Conservation (phyloP, 2,888 invertebrate genomes). For the Pachydiplax longipennis region DNA sequence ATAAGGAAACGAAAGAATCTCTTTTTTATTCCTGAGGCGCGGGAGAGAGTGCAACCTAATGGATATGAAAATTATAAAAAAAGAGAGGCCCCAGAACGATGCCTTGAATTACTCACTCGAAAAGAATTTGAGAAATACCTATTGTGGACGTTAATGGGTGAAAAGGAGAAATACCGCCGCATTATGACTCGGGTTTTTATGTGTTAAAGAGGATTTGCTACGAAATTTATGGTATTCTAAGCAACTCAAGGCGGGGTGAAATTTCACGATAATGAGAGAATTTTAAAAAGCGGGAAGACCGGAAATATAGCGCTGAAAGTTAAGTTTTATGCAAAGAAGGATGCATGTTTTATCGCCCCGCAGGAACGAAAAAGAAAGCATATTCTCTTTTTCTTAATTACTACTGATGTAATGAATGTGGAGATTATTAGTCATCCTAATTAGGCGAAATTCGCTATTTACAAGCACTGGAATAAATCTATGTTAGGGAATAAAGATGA, state of each 20-base stretch:
- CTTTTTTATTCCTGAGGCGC: not conserved
- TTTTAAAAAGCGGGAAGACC: not conserved
- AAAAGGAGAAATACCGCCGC: not conserved
- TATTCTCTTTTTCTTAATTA: no score
- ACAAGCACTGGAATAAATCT: no score
- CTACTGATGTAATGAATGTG: no score
- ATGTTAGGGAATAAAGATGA: no score
- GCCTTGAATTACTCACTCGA: not conserved
- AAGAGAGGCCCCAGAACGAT: not conserved
- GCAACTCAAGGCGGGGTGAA: not conserved
- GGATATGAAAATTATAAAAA: not conserved
- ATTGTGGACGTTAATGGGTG: not conserved
- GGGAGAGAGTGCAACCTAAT: not conserved
- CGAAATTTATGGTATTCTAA: conserved; percentile 15
- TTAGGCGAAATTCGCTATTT: no score
- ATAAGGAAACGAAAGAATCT: not conserved
- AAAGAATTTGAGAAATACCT: not conserved
- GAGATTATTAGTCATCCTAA: no score
- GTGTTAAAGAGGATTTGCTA: conserved; percentile 17
- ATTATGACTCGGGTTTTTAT: not conserved
- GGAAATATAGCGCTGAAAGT: not conserved
- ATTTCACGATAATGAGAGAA: conserved; percentile 8
- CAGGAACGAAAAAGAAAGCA: no score
- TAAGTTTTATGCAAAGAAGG: not conserved
- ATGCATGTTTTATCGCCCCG: no score